Evolutionary conservation across 2,888 invertebrate species (phyloP).

Genomic region (Rhodophaea formosa): DNA sequence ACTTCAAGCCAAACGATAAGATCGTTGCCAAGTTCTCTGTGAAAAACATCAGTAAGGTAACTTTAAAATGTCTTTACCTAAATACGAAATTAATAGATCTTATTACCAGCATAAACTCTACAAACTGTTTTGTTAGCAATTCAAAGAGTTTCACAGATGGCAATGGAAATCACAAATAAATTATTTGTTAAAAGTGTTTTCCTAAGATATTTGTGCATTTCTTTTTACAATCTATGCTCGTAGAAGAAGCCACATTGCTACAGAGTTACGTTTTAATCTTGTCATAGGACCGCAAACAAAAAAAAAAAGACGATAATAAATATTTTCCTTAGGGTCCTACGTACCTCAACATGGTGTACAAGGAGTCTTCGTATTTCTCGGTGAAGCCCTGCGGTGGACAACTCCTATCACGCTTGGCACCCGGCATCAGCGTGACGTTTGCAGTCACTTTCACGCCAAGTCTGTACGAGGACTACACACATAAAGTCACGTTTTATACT

Average conservation of each 20-base stretch:
- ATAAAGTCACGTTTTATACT: slow-evolving; percentile 76
- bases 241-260: no score
- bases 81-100: no score
- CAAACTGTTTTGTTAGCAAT: no score
- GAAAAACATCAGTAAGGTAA: slow-evolving; percentile 80
- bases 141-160: no score
- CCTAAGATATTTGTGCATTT: no score
- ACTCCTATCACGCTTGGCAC: slow-evolving; percentile 82
- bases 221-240: no score
- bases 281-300: no score
- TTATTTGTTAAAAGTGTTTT: no score
- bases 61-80: background rate
- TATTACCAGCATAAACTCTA: no score
- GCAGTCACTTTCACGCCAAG: slow-evolving; percentile 83
- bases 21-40: slow-evolving; percentile 76
- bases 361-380: slow-evolving; percentile 75
- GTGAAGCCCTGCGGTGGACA: slow-evolving; percentile 66
- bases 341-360: slow-evolving; percentile 69
- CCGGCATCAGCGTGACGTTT: slow-evolving; percentile 84
- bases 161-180: no score
- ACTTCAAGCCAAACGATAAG: slow-evolving; percentile 75
- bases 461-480: slow-evolving; percentile 77
- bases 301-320: background rate
- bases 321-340: slow-evolving; percentile 65
- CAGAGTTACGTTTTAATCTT: no score